A percentile compares a stretch with the other conserved stretches of the same genome.
phyloP scores from a whole-genome alignment of 2,888 invertebrate genomes.

The Parascotia fuliginaria region DNA sequence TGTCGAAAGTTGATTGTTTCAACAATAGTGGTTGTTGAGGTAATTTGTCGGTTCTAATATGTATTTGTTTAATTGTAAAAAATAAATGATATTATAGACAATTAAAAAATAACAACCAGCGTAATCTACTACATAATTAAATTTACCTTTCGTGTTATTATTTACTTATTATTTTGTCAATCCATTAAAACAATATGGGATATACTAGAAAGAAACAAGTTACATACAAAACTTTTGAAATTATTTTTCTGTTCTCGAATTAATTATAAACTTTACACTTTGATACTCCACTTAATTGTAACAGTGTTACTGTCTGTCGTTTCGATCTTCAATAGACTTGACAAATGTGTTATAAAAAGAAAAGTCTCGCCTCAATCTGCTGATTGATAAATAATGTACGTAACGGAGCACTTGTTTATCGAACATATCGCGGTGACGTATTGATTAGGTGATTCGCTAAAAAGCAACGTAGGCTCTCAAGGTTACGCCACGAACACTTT shows the following conservation, averaged over 20 bases:
- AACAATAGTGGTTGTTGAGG: background rate
- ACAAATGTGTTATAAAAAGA: slow-evolving; percentile 17
- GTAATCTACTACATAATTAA: too few species aligned
- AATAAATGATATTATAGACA: too few species aligned
- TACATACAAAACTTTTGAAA: background rate
- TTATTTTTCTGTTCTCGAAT: background rate
- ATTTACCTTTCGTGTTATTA: too few species aligned
- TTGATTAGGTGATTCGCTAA: slow-evolving; percentile 76
- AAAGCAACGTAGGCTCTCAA: slow-evolving; percentile 75
- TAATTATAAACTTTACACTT: background rate
- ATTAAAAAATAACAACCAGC: too few species aligned
- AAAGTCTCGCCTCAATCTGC: slow-evolving; percentile 9
- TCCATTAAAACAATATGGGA: background rate
- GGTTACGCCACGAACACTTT: slow-evolving; percentile 84
- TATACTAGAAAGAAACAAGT: background rate
- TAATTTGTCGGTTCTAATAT: background rate
- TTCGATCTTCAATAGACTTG: slow-evolving; percentile 5
- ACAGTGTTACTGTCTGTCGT: background rate
- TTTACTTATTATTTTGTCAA: background rate
- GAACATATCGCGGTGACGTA: slow-evolving; percentile 63
- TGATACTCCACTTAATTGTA: background rate
- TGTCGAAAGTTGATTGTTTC: slow-evolving; percentile 21
- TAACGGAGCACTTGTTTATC: slow-evolving; percentile 43
- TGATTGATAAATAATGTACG: slow-evolving; percentile 29
- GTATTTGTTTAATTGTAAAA: background rate